phyloP scores from a whole-genome alignment of 2,888 invertebrate species.

The Erpobdella octoculata region DNA sequence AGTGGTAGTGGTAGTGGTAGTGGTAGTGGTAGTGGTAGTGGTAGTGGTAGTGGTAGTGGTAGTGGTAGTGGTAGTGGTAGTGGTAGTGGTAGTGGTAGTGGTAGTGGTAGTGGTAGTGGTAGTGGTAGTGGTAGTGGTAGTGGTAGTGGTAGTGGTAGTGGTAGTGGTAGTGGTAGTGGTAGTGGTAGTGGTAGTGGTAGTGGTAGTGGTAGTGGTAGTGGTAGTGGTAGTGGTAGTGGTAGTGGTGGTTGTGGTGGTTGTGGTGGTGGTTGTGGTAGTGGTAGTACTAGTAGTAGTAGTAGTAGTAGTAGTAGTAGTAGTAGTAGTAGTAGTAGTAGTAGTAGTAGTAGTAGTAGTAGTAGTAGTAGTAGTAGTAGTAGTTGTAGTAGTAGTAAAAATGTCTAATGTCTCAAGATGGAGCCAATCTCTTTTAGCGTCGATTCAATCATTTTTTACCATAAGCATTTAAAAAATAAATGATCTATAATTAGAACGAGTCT shows the following conservation, averaged over 20 bases:
- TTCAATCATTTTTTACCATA: no score
- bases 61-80: constrained; percentile 19
- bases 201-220: constrained; percentile 23
- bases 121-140: constrained; percentile 11
- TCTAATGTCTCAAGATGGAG: not conserved
- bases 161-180: constrained; percentile 1
- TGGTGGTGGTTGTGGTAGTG: no score
- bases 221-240: constrained; percentile 24
- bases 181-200: not conserved
- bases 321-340: constrained; percentile 23
- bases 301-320: constrained; percentile 25
- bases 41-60: constrained; percentile 23
- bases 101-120: constrained; percentile 24
- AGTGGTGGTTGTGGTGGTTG: no score
- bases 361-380: constrained; percentile 16
- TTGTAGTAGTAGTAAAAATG: constrained; percentile 9
- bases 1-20: constrained; percentile 23
- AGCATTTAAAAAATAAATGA: no score
- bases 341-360: constrained; percentile 17
- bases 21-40: constrained; percentile 24
- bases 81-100: constrained; percentile 23
- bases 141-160: constrained; percentile 7
- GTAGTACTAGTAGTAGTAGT: constrained; percentile 19
- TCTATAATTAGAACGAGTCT: no score
- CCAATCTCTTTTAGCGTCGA: no score